A percentile compares a stretch with the other conserved stretches of the same genome.
phyloP scores from a whole-genome alignment of 2,797 vertebrate species.

The Danio aesculapii region DNA sequence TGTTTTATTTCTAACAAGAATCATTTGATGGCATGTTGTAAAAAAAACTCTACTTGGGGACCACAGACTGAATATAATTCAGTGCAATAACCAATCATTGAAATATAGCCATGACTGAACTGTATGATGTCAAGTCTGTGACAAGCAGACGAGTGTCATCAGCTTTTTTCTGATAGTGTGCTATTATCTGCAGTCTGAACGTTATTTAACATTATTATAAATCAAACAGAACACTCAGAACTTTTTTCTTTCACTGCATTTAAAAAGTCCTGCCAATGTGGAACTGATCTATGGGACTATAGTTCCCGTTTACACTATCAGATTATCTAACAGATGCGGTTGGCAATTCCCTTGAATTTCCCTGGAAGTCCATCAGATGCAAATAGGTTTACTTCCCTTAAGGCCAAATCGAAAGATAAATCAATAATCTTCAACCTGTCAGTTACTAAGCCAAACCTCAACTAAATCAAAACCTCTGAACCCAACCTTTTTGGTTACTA shows the following conservation, averaged over 20 bases:
- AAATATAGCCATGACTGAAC: background rate
- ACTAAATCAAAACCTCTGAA: no score
- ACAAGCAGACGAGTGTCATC: background rate
- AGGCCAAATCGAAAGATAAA: background rate
- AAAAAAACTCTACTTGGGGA: no score
- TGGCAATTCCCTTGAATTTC: slow-evolving; percentile 15
- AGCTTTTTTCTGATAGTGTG: background rate
- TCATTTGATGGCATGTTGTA: no score
- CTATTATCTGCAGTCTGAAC: background rate
- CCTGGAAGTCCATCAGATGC: background rate
- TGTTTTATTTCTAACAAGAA: no score
- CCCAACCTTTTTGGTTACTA: background rate
- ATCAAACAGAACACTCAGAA: background rate
- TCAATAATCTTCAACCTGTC: background rate
- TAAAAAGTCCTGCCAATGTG: background rate
- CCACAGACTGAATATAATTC: background rate
- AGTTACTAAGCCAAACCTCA: background rate
- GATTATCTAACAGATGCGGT: background rate
- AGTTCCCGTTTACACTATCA: background rate
- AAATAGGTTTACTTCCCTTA: background rate
- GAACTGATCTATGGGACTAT: background rate
- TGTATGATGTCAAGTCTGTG: background rate
- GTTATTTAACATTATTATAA: background rate
- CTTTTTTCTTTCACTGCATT: background rate
- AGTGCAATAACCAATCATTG: background rate